These are phyloP conservation scores for Coecobrya sp. DNA, from an alignment of 2,888 invertebrate species.

Conservation along the genomic window DNA sequence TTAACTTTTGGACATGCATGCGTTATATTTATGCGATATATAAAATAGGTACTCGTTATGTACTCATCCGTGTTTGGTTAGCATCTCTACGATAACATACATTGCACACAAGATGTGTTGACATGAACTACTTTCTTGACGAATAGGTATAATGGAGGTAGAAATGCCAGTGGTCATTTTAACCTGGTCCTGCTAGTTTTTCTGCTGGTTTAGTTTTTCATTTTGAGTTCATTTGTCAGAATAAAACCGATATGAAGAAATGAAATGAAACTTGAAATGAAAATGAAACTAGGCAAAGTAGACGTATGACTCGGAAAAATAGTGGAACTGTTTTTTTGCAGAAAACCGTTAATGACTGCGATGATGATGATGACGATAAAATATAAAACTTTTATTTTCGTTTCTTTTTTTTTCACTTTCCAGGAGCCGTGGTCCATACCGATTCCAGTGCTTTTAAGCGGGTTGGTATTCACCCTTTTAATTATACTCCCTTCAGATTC, in stretches of 20 bases:
- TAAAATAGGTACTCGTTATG: neutral
- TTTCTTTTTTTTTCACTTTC: conserved; percentile 31
- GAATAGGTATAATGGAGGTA: neutral
- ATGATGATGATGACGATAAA: conserved; percentile 37
- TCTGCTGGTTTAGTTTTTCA: conserved; percentile 51
- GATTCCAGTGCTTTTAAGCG: conserved; percentile 58
- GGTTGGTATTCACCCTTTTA: conserved; percentile 28
- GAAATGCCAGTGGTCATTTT: conserved; percentile 45
- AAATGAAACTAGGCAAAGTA: conserved; percentile 58
- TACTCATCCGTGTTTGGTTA: conserved; percentile 1
- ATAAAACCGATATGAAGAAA: neutral
- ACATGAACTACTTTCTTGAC: conserved; percentile 54
- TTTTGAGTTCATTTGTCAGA: neutral
- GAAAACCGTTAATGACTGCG: neutral
- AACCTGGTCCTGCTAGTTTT: conserved; percentile 43
- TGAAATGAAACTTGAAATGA: conserved; percentile 51
- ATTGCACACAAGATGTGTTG: neutral
- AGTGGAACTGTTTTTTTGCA: conserved; percentile 17
- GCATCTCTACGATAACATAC: neutral
- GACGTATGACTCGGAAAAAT: conserved; percentile 4
- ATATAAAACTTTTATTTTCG: conserved; percentile 8
- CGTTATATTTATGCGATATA: conserved; percentile 2
- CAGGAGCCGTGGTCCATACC: conserved; percentile 70
- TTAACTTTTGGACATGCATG: neutral
- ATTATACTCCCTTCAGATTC: conserved; percentile 60